Evolutionary conservation across 2,888 invertebrate species (phyloP).

Genomic region (Melipona beecheii): DNA sequence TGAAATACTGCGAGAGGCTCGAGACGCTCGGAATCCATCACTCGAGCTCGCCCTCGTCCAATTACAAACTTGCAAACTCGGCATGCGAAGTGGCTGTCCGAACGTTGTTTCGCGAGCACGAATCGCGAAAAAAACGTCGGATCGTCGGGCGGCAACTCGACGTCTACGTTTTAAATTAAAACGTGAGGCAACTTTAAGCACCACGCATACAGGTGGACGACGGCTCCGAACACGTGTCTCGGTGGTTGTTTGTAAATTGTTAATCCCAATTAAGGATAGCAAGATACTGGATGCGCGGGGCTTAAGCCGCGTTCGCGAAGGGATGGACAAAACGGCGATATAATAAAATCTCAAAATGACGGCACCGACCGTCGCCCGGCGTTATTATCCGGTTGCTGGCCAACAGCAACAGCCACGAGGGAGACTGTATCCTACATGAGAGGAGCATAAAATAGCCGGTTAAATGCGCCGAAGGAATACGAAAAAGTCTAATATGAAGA

Average conservation of each 20-base stretch:
- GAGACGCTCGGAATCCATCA: slow-evolving; percentile 18
- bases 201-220: background rate
- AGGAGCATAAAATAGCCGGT: slow-evolving; percentile 71
- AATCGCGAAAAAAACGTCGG: slow-evolving; percentile 24
- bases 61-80: slow-evolving; percentile 51
- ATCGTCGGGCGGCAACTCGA: slow-evolving; percentile 26
- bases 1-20: background rate
- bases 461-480: slow-evolving; percentile 73
- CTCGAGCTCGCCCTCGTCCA: slow-evolving; percentile 15
- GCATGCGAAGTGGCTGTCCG: background rate
- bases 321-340: slow-evolving; percentile 64
- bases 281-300: slow-evolving; percentile 41
- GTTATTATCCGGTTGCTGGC: slow-evolving; percentile 74
- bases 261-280: slow-evolving; percentile 69
- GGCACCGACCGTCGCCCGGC: slow-evolving; percentile 68
- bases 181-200: slow-evolving; percentile 65
- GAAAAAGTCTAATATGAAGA: slow-evolving; percentile 74
- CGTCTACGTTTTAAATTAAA: slow-evolving; percentile 52
- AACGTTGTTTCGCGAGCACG: background rate
- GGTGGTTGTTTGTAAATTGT: slow-evolving; percentile 60
- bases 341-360: slow-evolving; percentile 79
- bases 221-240: slow-evolving; percentile 45
- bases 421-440: slow-evolving; percentile 61
- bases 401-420: slow-evolving; percentile 52
- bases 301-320: slow-evolving; percentile 35